A percentile compares a stretch with the other conserved stretches of the same genome.
Conservation (phyloP, 2,888 invertebrate genomes). For the Xanthorhoe designata region DNA sequence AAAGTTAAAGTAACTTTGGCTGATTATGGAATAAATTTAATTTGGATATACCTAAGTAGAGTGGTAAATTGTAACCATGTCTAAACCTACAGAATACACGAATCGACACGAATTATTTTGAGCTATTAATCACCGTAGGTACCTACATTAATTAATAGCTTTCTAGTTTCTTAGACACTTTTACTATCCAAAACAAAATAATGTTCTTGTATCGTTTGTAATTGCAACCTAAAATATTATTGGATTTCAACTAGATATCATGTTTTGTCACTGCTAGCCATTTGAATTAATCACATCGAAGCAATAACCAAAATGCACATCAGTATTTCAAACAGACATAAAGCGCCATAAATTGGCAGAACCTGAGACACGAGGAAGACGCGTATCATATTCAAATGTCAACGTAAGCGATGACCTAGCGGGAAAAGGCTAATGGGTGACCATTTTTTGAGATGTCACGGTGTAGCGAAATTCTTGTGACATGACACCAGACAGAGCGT, state of each 20-base stretch:
- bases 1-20: conserved; percentile 5
- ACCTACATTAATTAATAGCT: too few relatives aligned
- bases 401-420: conserved; percentile 30
- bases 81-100: too few relatives aligned
- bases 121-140: too few relatives aligned
- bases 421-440: conserved; percentile 32
- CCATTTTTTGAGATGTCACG: conserved; percentile 37
- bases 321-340: background rate
- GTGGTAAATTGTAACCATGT: too few relatives aligned
- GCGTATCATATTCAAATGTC: conserved; percentile 31
- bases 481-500: conserved; percentile 52
- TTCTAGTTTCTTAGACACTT: too few relatives aligned
- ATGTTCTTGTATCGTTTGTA: too few relatives aligned
- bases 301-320: background rate
- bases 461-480: conserved; percentile 61
- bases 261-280: background rate
- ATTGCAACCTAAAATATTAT: too few relatives aligned
- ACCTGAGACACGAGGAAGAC: conserved; percentile 13
- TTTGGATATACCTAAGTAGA: too few relatives aligned
- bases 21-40: too few relatives aligned
- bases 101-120: too few relatives aligned
- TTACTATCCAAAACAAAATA: too few relatives aligned
- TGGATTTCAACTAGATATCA: too few relatives aligned
- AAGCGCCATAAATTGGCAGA: conserved; percentile 4
- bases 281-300: background rate